phyloP scores from a whole-genome alignment of 1,140 invertebrate species.

The Caerostris extrusa region DNA sequence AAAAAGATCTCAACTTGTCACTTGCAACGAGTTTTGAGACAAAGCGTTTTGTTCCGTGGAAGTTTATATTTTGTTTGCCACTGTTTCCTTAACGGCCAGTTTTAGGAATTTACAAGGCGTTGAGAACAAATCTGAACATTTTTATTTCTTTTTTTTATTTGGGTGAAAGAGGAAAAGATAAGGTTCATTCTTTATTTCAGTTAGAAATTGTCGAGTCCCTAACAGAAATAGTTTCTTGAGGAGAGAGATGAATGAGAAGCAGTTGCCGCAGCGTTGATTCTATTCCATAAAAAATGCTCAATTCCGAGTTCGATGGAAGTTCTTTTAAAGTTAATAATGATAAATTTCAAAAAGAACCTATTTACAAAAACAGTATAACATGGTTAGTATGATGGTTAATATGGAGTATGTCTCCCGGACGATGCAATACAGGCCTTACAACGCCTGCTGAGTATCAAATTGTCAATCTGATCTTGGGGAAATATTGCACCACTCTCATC shows the following conservation, averaged over 20 bases:
- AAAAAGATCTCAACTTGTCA: slow-evolving; percentile 64
- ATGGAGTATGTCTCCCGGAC: too few species aligned
- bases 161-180: not conserved
- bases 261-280: not conserved
- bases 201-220: slow-evolving; percentile 23
- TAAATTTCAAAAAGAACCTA: too few species aligned
- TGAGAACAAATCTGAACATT: slow-evolving; percentile 51
- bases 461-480: too few species aligned
- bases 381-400: too few species aligned
- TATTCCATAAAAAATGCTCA: too few species aligned
- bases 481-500: too few species aligned
- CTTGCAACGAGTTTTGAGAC: slow-evolving; percentile 67
- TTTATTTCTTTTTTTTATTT: slow-evolving; percentile 4
- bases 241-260: slow-evolving; percentile 16
- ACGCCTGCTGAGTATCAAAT: too few species aligned
- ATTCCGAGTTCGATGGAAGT: too few species aligned
- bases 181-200: slow-evolving; percentile 29
- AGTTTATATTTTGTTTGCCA: slow-evolving; percentile 46
- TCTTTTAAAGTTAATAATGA: too few species aligned
- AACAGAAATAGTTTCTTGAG: slow-evolving; percentile 31
- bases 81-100: slow-evolving; percentile 21
- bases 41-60: slow-evolving; percentile 62
- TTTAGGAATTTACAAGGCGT: slow-evolving; percentile 67
- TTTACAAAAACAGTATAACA: too few species aligned
- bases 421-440: too few species aligned